These are phyloP conservation scores for Alethe diademata DNA, from an alignment of 2,113 vertebrate species.

Conservation along the genomic window DNA sequence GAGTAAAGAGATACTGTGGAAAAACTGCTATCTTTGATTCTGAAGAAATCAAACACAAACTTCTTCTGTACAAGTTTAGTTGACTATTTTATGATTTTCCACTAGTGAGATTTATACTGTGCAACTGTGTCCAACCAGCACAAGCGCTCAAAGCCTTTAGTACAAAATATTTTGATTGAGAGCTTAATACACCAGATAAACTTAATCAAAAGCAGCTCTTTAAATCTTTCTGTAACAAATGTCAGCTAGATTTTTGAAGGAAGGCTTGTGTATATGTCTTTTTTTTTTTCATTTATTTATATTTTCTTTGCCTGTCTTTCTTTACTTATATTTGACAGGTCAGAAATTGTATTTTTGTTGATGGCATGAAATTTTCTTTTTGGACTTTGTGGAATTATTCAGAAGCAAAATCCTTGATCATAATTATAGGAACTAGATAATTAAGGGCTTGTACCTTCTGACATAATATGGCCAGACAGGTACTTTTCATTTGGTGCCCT, in stretches of 20 bases:
- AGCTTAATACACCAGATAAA: not conserved
- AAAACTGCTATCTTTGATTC: not conserved
- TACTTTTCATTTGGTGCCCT: constrained; percentile 10
- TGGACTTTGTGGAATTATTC: not conserved
- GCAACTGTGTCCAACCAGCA: not conserved
- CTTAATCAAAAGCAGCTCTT: not conserved
- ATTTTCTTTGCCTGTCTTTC: not conserved
- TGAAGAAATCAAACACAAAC: not conserved
- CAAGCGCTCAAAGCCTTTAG: not conserved
- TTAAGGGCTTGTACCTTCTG: not conserved
- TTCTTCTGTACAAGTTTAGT: not conserved
- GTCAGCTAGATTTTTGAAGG: not conserved
- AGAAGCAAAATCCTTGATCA: not conserved
- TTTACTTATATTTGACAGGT: not conserved
- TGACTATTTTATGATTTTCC: not conserved
- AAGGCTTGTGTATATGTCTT: not conserved
- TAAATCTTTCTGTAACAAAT: not conserved
- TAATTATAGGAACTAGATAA: not conserved
- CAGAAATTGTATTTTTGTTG: not conserved
- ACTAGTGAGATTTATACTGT: not conserved
- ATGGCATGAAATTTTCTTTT: not conserved
- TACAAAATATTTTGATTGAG: not conserved
- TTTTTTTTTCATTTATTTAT: not conserved
- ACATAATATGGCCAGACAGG: not conserved
- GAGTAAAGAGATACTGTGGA: not conserved